Evolutionary conservation across 2,113 vertebrate genomes (phyloP).

Genomic region (Myotis davidii): DNA sequence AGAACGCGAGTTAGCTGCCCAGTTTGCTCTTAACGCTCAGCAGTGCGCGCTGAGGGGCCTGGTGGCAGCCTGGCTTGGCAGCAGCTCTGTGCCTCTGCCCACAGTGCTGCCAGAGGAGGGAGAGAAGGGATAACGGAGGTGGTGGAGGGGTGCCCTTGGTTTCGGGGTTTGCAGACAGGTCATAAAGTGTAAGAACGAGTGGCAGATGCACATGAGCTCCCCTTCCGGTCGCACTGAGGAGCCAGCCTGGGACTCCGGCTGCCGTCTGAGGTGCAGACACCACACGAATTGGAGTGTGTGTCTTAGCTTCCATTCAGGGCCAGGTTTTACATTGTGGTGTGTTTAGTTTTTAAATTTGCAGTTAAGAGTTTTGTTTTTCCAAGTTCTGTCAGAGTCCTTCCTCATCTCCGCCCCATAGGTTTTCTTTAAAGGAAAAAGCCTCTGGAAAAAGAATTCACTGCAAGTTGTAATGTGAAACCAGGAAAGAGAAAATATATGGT

Average conservation of each 20-base stretch:
- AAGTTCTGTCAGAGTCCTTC: not conserved
- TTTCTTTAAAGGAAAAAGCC: conserved; percentile 51
- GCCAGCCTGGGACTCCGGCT: not conserved
- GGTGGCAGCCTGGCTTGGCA: not conserved
- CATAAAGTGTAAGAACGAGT: not conserved
- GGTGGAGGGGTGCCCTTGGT: not conserved
- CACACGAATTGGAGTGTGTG: accelerated
- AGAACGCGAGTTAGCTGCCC: not conserved
- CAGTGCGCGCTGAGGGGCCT: not conserved
- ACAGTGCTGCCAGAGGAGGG: not conserved
- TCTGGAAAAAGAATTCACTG: conserved; percentile 14
- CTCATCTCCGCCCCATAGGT: not conserved
- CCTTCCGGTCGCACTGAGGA: not conserved
- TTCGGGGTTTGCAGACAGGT: too few species aligned
- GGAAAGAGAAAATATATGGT: not conserved
- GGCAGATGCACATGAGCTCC: not conserved
- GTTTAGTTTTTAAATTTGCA: conserved; percentile 8
- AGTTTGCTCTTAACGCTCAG: not conserved
- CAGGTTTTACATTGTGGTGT: not conserved
- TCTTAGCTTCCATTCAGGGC: not conserved
- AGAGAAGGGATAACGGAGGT: too few species aligned
- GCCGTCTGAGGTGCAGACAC: not conserved
- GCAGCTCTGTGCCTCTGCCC: not conserved
- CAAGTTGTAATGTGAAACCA: conserved; percentile 5
- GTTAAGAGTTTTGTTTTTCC: not conserved